These are phyloP conservation scores for Pimephales promelas DNA, from an alignment of 2,113 vertebrate genomes.

Conservation along the genomic window DNA sequence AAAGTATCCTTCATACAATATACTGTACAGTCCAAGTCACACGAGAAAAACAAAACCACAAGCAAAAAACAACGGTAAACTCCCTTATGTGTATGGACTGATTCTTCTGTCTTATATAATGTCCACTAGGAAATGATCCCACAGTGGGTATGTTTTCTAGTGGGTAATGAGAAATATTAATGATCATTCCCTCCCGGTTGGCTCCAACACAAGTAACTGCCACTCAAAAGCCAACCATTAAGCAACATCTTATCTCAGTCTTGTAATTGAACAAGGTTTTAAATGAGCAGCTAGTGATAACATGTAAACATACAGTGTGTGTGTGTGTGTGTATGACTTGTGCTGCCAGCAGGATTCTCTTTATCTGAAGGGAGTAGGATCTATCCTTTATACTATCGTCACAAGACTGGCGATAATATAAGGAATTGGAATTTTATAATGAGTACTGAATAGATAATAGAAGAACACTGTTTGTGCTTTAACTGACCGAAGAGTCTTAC, in stretches of 20 bases:
- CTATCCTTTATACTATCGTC: too few relatives aligned
- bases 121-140: slow-evolving; percentile 14
- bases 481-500: slow-evolving; percentile 4
- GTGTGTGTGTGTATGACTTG: not conserved
- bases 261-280: slow-evolving; percentile 41
- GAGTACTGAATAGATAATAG: slow-evolving; percentile 22
- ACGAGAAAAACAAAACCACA: not conserved
- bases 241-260: slow-evolving; percentile 26
- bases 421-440: not conserved
- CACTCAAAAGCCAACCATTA: not conserved
- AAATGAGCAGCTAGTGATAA: slow-evolving; percentile 35
- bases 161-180: slow-evolving; percentile 27
- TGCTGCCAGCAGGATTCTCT: not conserved
- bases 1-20: not conserved
- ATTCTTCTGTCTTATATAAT: slow-evolving; percentile 8
- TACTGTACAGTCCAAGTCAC: too few relatives aligned
- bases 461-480: slow-evolving; percentile 15
- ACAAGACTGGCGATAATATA: not conserved
- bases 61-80: not conserved
- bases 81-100: slow-evolving; percentile 2
- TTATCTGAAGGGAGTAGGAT: slow-evolving; percentile 9
- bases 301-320: not conserved
- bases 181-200: slow-evolving; percentile 19
- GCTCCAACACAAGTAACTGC: not conserved
- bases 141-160: not conserved